phyloP scores from a whole-genome alignment of 1,140 invertebrate genomes.

The Drosophila truncata region DNA sequence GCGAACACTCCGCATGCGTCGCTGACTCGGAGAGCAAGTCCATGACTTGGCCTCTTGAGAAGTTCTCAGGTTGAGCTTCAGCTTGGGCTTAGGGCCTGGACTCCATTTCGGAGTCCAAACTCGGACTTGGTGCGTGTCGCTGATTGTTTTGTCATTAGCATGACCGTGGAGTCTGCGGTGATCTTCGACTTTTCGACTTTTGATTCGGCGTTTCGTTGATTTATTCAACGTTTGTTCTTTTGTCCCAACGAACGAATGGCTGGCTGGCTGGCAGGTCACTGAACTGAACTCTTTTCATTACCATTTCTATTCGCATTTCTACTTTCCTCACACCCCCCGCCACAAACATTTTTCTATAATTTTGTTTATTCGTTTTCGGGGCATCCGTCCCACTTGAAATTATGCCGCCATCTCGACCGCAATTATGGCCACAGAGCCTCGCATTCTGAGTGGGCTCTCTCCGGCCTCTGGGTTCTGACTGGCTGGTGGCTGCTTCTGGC shows the following conservation, averaged over 20 bases:
- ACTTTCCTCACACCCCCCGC: slow-evolving; percentile 9
- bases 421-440: slow-evolving; percentile 65
- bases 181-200: slow-evolving; percentile 44
- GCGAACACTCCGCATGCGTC: slow-evolving; percentile 62
- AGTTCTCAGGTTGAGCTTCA: background rate
- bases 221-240: slow-evolving; percentile 32
- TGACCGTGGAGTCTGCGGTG: slow-evolving; percentile 40
- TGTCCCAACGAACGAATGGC: background rate
- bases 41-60: slow-evolving; percentile 22
- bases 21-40: slow-evolving; percentile 59
- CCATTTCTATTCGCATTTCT: slow-evolving; percentile 22
- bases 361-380: slow-evolving; percentile 20
- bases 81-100: background rate
- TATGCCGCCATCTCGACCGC: slow-evolving; percentile 73
- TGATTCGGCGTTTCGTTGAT: slow-evolving; percentile 28
- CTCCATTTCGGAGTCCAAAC: background rate
- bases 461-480: slow-evolving; percentile 13
- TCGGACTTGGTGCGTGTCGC: slow-evolving; percentile 33
- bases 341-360: slow-evolving; percentile 14
- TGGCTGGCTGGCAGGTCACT: slow-evolving; percentile 43
- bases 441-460: slow-evolving; percentile 51
- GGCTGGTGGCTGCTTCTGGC: slow-evolving; percentile 13
- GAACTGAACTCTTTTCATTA: slow-evolving; percentile 21
- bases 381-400: slow-evolving; percentile 66
- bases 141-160: slow-evolving; percentile 81